Evolutionary conservation across 2,797 vertebrate species (phyloP).

Genomic region (Siniperca undulata): DNA sequence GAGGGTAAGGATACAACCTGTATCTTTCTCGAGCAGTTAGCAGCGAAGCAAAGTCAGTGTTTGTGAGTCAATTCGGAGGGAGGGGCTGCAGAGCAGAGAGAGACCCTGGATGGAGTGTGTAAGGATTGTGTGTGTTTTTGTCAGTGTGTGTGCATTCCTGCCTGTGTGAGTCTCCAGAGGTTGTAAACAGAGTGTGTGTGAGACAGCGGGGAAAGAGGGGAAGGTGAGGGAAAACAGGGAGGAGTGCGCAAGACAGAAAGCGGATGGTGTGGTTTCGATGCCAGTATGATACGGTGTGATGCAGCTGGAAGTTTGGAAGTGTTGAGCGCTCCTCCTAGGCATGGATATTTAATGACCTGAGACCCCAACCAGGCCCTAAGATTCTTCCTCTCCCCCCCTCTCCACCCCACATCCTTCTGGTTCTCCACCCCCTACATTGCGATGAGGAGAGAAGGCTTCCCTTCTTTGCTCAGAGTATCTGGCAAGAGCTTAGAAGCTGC

Average conservation of each 20-base stretch:
- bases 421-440: conserved; percentile 71
- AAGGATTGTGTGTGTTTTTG: conserved; percentile 30
- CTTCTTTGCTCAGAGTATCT: conserved; percentile 63
- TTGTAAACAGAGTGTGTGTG: conserved; percentile 32
- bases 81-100: conserved; percentile 35
- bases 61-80: conserved; percentile 48
- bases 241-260: conserved; percentile 46
- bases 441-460: conserved; percentile 60
- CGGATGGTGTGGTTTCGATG: conserved; percentile 50
- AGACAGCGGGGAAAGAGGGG: conserved; percentile 9
- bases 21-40: conserved; percentile 42
- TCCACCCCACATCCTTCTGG: conserved; percentile 65
- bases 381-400: conserved; percentile 44
- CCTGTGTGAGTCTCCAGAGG: conserved; percentile 46
- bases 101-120: conserved; percentile 34
- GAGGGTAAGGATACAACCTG: conserved; percentile 9
- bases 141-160: neutral
- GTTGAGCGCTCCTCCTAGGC: conserved; percentile 73
- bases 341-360: conserved; percentile 87
- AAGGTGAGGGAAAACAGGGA: conserved; percentile 54
- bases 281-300: conserved; percentile 46
- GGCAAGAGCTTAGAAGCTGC: conserved; percentile 55
- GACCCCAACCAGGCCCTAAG: conserved; percentile 71
- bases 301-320: conserved; percentile 74
- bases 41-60: conserved; percentile 60